Evolutionary conservation across 2,797 vertebrate species (phyloP).

Genomic region (Chromobotia macracanthus): DNA sequence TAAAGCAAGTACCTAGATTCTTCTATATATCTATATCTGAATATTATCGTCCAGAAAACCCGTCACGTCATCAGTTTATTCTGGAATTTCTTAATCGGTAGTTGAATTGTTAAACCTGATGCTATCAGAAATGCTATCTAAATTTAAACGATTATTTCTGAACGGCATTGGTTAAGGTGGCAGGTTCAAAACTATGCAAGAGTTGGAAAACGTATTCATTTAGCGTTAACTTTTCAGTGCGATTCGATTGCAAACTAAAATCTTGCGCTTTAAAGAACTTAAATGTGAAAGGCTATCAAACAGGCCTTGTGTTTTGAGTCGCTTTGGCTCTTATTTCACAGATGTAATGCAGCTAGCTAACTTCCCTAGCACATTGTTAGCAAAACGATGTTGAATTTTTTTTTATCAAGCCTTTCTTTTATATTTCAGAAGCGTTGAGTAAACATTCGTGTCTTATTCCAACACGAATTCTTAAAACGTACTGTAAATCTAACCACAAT

Average conservation of each 20-base stretch:
- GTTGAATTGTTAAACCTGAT: not conserved
- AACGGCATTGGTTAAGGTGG: not conserved
- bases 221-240: too few relatives aligned
- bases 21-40: not conserved
- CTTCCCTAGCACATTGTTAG: conserved; percentile 50
- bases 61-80: not conserved
- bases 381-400: not conserved
- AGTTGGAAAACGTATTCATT: not conserved
- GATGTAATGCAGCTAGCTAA: conserved; percentile 28
- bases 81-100: not conserved
- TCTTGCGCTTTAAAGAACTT: not conserved
- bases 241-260: not conserved
- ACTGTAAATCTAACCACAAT: not conserved
- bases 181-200: not conserved
- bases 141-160: not conserved
- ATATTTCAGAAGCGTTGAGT: not conserved
- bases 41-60: not conserved
- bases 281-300: not conserved
- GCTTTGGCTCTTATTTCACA: conserved; percentile 9
- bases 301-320: conserved; percentile 31
- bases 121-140: not conserved
- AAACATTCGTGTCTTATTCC: not conserved
- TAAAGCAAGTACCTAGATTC: not conserved
- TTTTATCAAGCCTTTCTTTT: not conserved
- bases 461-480: not conserved